Percentiles rank a stretch among this genome's conserved stretches.
These are phyloP conservation scores for Drosophila longiperda DNA, from an alignment of 2,888 invertebrate species.

Conservation along the genomic window DNA sequence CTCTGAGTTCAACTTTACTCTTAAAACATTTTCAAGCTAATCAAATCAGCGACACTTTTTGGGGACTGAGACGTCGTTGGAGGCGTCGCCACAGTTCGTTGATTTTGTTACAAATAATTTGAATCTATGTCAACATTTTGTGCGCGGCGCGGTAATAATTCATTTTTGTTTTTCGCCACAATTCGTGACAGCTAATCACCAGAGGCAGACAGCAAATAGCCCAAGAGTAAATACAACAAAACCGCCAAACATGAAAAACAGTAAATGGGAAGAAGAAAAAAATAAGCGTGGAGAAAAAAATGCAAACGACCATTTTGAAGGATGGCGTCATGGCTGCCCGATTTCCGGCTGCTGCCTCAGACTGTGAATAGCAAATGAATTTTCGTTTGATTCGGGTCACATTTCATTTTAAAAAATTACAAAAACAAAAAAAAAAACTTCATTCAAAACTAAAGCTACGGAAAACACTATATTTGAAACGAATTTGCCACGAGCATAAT, in stretches of 20 bases:
- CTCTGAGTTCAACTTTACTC: too few relatives aligned
- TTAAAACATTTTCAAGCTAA: constrained; percentile 51
- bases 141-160: constrained; percentile 70
- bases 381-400: constrained; percentile 54
- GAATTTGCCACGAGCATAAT: neutral
- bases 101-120: constrained; percentile 77
- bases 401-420: constrained; percentile 27
- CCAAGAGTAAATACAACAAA: constrained; percentile 28
- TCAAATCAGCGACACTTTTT: constrained; percentile 59
- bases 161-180: constrained; percentile 73
- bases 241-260: neutral
- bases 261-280: neutral
- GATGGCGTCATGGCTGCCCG: constrained; percentile 75
- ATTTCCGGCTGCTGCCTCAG: constrained; percentile 65
- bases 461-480: neutral
- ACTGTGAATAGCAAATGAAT: constrained; percentile 68
- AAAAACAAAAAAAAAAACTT: neutral
- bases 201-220: constrained; percentile 47
- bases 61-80: neutral
- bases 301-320: constrained; percentile 67
- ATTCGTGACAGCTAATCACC: constrained; percentile 77
- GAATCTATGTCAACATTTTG: constrained; percentile 78
- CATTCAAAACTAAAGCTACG: neutral
- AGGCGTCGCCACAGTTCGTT: constrained; percentile 64
- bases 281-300: constrained; percentile 18